A percentile compares a stretch with the other conserved stretches of the same genome.
These are phyloP conservation scores for Genyomyrus donnyi DNA, from an alignment of 2,113 vertebrate genomes.

Conservation along the genomic window DNA sequence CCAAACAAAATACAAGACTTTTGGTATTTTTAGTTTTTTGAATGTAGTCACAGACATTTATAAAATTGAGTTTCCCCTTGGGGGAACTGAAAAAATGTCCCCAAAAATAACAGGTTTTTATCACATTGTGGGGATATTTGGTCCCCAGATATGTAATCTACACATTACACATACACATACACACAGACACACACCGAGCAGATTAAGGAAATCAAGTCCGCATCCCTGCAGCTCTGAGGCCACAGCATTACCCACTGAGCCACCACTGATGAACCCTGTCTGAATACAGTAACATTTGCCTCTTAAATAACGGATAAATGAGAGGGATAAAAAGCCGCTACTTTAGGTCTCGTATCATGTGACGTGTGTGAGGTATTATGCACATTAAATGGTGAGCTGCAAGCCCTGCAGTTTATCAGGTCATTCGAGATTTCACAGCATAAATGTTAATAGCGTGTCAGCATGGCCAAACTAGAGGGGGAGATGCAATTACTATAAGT, in stretches of 20 bases:
- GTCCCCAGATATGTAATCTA: neutral
- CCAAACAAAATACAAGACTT: too few species aligned
- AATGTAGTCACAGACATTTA: neutral
- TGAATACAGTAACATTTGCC: neutral
- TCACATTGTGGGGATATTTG: neutral
- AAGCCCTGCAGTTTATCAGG: neutral
- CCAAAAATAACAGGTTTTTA: neutral
- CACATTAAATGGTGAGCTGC: neutral
- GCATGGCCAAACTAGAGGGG: neutral
- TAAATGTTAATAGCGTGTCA: neutral
- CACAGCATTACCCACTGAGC: neutral
- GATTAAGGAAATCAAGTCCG: neutral
- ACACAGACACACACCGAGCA: neutral
- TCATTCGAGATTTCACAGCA: neutral
- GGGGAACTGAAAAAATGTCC: neutral
- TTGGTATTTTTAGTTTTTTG: neutral
- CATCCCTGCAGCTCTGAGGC: neutral
- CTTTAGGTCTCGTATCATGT: neutral
- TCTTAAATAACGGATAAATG: neutral
- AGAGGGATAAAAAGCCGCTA: neutral
- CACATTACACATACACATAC: neutral
- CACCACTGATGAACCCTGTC: neutral
- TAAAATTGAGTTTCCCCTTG: neutral
- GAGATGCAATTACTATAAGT: constrained; percentile 3
- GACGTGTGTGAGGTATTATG: neutral